phyloP scores from a whole-genome alignment of 2,888 invertebrate species.

The Macrosiphum euphorbiae region DNA sequence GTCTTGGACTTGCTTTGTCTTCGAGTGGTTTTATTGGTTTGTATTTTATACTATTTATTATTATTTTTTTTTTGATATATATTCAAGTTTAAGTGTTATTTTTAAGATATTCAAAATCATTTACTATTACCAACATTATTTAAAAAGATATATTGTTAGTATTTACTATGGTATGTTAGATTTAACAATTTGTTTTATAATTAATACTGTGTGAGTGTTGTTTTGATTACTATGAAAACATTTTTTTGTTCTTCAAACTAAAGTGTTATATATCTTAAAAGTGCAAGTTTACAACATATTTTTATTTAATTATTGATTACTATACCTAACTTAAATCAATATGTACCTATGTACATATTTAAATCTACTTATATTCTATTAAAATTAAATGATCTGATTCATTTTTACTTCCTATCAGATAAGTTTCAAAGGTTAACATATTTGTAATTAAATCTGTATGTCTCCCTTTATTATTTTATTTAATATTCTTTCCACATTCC shows the following conservation, averaged over 20 bases:
- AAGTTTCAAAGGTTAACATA: neutral
- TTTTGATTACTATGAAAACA: neutral
- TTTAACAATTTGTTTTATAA: neutral
- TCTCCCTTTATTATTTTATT: neutral
- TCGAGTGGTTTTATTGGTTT: constrained; percentile 87
- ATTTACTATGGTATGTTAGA: neutral
- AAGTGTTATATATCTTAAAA: neutral
- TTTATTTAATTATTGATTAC: neutral
- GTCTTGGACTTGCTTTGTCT: constrained; percentile 81
- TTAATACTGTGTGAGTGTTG: neutral
- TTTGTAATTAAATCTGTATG: neutral
- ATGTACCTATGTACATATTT: neutral
- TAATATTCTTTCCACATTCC: neutral
- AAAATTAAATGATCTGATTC: neutral
- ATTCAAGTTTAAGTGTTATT: neutral
- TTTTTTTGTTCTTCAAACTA: neutral
- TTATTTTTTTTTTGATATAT: neutral
- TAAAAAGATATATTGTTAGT: neutral
- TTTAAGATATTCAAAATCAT: neutral
- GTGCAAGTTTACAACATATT: neutral
- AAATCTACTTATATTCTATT: neutral
- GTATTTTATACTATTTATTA: neutral
- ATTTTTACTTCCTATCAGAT: neutral
- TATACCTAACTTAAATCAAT: neutral
- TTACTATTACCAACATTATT: neutral